Conservation (phyloP, 2,888 invertebrate species). For the Lymantria monacha region DNA sequence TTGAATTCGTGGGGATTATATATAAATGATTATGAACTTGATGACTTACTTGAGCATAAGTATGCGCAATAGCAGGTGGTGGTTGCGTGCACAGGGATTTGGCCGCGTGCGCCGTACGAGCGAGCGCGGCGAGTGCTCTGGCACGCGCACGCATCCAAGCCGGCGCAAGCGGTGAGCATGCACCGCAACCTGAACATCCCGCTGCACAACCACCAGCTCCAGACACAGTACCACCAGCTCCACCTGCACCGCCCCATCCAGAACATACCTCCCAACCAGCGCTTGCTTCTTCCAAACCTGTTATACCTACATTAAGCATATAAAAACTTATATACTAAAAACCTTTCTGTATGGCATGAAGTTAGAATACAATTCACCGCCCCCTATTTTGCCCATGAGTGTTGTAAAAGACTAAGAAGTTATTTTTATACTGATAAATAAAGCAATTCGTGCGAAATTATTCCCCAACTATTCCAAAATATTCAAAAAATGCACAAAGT, state of each 20-base stretch:
- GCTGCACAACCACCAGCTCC: slow-evolving; percentile 85
- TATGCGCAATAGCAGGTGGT: slow-evolving; percentile 94
- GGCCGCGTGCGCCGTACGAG: slow-evolving; percentile 80
- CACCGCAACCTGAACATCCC: slow-evolving; percentile 59
- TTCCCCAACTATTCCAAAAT: too few species aligned
- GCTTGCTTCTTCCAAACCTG: slow-evolving; percentile 53
- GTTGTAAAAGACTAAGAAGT: too few species aligned
- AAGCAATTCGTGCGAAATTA: too few species aligned
- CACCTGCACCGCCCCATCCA: slow-evolving; percentile 51
- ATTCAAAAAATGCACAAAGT: too few species aligned
- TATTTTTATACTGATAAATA: too few species aligned
- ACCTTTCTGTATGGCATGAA: too few species aligned
- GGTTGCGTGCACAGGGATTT: slow-evolving; percentile 93
- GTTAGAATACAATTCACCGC: too few species aligned
- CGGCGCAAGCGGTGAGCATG: slow-evolving; percentile 95
- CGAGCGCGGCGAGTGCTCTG: slow-evolving; percentile 80
- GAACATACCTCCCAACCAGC: slow-evolving; percentile 52
- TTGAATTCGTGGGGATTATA: too few species aligned
- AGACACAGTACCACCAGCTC: slow-evolving; percentile 31
- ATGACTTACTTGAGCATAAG: slow-evolving; percentile 81
- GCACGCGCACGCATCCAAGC: slow-evolving; percentile 87
- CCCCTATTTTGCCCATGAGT: too few species aligned
- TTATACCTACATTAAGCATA: slow-evolving; percentile 41
- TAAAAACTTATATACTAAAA: not conserved
- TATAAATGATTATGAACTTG: too few species aligned